phyloP scores from a whole-genome alignment of 2,113 vertebrate genomes.

The Hucho hucho region DNA sequence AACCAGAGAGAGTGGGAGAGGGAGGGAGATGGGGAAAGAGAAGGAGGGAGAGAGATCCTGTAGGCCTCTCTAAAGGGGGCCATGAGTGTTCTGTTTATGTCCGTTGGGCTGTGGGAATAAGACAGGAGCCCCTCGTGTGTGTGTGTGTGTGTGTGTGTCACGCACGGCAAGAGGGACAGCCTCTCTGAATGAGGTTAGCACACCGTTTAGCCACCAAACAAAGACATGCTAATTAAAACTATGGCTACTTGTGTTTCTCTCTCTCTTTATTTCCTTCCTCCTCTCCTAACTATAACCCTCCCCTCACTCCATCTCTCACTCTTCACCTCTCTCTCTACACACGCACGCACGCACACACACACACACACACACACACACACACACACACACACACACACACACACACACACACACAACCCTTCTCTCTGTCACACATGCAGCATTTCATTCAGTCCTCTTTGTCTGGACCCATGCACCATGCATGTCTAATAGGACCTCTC shows the following conservation, averaged over 20 bases:
- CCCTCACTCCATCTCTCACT: background rate
- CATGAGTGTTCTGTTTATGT: conserved; percentile 57
- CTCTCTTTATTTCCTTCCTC: conserved; percentile 18
- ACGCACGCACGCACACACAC: no score
- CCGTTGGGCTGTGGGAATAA: conserved; percentile 39
- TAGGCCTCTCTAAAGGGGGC: conserved; percentile 26
- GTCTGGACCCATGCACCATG: conserved; percentile 20
- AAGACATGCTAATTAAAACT: conserved; percentile 64
- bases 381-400: conserved; percentile 12
- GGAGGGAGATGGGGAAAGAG: conserved; percentile 21
- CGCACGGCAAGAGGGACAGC: conserved; percentile 16
- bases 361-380: no score
- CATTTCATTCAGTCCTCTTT: conserved; percentile 35
- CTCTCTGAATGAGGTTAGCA: conserved; percentile 55
- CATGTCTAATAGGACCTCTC: conserved; percentile 15
- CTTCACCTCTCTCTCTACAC: no score
- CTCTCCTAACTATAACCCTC: conserved; percentile 34
- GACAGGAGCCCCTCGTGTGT: background rate
- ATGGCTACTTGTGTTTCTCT: conserved; percentile 55
- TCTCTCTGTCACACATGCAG: conserved; percentile 5
- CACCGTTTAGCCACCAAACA: conserved; percentile 57
- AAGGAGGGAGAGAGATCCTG: background rate
- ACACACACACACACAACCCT: conserved; percentile 20
- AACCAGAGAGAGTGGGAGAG: conserved; percentile 25
- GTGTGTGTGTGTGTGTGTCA: background rate